Evolutionary conservation across 1,140 invertebrate species (phyloP).

Genomic region (Drosophila littoralis): DNA sequence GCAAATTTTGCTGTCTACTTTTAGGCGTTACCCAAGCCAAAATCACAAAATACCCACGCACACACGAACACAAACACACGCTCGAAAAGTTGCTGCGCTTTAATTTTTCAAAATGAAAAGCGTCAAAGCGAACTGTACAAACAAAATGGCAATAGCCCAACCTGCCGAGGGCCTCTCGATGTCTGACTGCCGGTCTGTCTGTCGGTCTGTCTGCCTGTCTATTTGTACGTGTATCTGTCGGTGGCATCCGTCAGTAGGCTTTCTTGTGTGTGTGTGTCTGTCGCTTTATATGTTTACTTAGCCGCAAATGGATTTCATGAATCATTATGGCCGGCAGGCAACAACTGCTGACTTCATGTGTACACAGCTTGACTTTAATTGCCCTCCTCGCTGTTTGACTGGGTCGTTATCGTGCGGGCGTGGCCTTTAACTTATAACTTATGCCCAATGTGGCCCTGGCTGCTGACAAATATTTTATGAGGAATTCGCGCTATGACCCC

Average conservation of each 20-base stretch:
- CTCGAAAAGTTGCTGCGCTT: conserved; percentile 4
- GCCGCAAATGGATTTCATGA: conserved; percentile 56
- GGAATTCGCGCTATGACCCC: conserved; percentile 2
- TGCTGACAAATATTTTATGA: conserved; percentile 38
- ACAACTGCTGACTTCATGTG: conserved; percentile 33
- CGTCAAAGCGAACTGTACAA: conserved; percentile 37
- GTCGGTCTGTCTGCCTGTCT: background rate
- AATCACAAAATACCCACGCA: background rate
- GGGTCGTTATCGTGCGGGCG: background rate
- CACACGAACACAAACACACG: background rate
- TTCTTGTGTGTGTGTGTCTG: background rate
- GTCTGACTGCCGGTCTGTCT: background rate
- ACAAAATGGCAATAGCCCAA: conserved; percentile 27
- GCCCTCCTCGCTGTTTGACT: conserved; percentile 23
- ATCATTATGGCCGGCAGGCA: conserved; percentile 42
- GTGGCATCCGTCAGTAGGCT: background rate
- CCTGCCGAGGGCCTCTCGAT: conserved; percentile 24
- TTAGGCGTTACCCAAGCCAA: conserved; percentile 20
- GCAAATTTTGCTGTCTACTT: conserved; percentile 46
- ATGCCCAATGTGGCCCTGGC: conserved; percentile 26
- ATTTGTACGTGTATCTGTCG: background rate
- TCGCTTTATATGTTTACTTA: conserved; percentile 43
- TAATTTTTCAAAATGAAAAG: conserved; percentile 57
- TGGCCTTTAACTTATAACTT: conserved; percentile 29
- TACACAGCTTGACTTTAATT: conserved; percentile 51